Base-by-base conservation (phyloP, 92 coral and sea anemone species). In the Anthopleura xanthogrammica region DNA sequence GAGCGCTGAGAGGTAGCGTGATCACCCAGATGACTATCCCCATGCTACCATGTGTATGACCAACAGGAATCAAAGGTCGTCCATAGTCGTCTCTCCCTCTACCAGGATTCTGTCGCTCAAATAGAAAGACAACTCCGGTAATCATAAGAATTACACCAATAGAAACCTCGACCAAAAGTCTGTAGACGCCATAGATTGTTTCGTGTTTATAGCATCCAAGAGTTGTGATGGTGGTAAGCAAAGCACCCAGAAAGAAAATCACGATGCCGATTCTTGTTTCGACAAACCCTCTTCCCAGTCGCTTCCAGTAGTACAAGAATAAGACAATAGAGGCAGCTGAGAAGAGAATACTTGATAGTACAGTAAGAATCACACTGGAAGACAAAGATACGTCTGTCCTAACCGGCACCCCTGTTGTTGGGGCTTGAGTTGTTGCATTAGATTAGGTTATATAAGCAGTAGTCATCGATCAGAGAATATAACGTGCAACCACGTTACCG, bases 11-110 rank as follows among this genome's bases (percentile, higher is more conserved):
- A 3, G 97, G 97, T 23, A 89, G 74, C 3, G 94, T 91, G 22
- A 93, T 76, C 48, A 88, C 91, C 97, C 97, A 93, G 22, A 93
- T 82, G 2, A 93, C 90, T 60, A 91, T 72, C 22, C 94, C 97
- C 89, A 91, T 88, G 24, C 94, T 90, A 16, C 91, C 88, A 75
- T 91, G 97, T 20, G 86, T 70, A 55, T 90, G 88, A 0, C 97
- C 94, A 39, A 93, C 90, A 16, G 97, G 92, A 74, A 84, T 87
- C 82, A 91, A 87, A 41, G 88, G 87, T 24, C 86, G 88, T 50
- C 89, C 90, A 82, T 83, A 84, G 72, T 80, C 92, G 50, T 82
- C 91, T 13, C 75, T 80, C 5, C 86, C 81, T 86, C 92, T 76
- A 36, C 82, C 91, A 4, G 90, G 92, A 75, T 83, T 73, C 52